A percentile compares a stretch with the other conserved stretches of the same genome.
Conservation (phyloP, 2,888 invertebrate species). For the Schrankia costaestrigalis region DNA sequence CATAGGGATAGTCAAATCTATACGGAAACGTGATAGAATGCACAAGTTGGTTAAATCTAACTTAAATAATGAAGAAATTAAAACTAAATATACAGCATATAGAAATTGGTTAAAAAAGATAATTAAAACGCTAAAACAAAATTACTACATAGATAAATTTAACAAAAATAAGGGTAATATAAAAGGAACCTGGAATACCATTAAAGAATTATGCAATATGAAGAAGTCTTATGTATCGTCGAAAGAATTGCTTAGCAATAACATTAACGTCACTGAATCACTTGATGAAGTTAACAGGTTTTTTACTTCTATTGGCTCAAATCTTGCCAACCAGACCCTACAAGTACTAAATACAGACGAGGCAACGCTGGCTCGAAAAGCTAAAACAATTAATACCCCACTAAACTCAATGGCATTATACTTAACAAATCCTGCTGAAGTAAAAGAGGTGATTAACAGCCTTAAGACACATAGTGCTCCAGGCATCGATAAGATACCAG, state of each 20-base stretch:
- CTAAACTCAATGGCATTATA: neutral
- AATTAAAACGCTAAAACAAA: neutral
- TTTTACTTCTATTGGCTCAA: neutral
- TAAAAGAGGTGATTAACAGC: neutral
- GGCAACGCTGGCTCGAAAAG: neutral
- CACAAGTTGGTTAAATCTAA: neutral
- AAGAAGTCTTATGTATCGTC: neutral
- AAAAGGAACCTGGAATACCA: neutral
- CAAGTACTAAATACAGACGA: neutral
- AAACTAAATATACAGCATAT: neutral
- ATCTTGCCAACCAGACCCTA: neutral
- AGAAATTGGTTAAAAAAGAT: neutral
- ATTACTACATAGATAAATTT: neutral
- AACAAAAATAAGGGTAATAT: neutral
- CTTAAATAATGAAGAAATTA: neutral
- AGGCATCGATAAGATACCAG: neutral
- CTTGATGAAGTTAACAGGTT: neutral
- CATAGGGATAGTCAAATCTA: neutral
- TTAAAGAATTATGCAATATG: neutral
- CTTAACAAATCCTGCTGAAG: neutral
- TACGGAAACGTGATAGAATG: neutral
- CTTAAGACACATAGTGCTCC: conserved; percentile 1
- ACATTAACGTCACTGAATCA: neutral
- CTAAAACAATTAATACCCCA: neutral
- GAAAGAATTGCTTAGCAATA: neutral